phyloP scores from a whole-genome alignment of 2,888 invertebrate genomes.

The Diarsia mendica region DNA sequence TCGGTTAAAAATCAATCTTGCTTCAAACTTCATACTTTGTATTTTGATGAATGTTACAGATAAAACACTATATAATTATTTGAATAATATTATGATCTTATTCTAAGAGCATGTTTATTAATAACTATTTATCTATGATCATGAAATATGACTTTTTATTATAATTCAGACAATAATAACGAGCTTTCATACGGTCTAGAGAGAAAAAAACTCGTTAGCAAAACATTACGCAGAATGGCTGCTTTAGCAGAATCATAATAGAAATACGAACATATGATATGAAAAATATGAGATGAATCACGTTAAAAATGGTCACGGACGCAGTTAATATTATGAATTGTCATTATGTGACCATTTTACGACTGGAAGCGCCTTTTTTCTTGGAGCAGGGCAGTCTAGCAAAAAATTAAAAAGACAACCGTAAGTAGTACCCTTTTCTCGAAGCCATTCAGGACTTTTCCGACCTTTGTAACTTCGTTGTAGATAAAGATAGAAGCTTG shows the following conservation, averaged over 20 bases:
- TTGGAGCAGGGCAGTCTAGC: no score
- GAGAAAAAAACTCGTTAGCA: not conserved
- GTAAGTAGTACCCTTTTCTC: no score
- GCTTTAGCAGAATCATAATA: not conserved
- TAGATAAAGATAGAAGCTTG: no score
- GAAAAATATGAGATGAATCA: not conserved
- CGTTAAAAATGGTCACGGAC: no score
- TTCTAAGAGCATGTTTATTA: not conserved
- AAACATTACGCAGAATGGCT: not conserved
- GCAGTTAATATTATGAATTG: not conserved
- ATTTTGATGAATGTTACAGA: not conserved
- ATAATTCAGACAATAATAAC: not conserved
- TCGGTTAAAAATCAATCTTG: not conserved
- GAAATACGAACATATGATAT: no score
- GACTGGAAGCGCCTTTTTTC: not conserved
- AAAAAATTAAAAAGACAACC: no score
- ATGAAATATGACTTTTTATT: not conserved
- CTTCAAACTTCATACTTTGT: not conserved
- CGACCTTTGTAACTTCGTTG: no score
- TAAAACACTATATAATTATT: not conserved
- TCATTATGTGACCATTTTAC: not conserved
- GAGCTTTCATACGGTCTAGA: not conserved
- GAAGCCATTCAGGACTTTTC: no score
- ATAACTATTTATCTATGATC: not conserved
- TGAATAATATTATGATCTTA: not conserved